Conservation (phyloP, 2,113 vertebrate genomes). For the Polypterus bichir region DNA sequence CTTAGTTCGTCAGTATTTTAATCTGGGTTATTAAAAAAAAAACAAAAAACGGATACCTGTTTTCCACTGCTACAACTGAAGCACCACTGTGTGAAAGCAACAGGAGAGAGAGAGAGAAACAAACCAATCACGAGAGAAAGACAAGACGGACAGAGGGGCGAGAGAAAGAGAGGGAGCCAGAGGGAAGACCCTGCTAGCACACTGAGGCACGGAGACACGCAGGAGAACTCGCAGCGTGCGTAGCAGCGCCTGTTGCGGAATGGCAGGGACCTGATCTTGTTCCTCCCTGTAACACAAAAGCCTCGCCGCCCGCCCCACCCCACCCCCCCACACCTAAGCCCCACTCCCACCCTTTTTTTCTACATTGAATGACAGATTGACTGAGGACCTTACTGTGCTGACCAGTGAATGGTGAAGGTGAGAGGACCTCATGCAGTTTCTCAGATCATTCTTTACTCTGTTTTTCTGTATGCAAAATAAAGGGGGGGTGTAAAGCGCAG, state of each 20-base stretch:
- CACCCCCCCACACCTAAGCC: slow-evolving; percentile 19
- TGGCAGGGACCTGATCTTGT: slow-evolving; percentile 33
- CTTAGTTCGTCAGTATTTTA: slow-evolving; percentile 92
- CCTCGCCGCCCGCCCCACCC: too few relatives aligned
- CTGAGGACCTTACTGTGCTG: slow-evolving; percentile 58
- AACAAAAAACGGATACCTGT: slow-evolving; percentile 95
- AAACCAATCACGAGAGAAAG: slow-evolving; percentile 49
- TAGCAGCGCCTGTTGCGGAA: slow-evolving; percentile 48
- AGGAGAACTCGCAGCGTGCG: slow-evolving; percentile 42
- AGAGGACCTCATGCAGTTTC: slow-evolving; percentile 55
- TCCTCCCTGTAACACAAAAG: slow-evolving; percentile 30
- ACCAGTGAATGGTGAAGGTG: slow-evolving; percentile 35
- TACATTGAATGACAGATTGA: slow-evolving; percentile 37
- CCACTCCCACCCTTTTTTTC: slow-evolving; percentile 33
- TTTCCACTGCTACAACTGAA: slow-evolving; percentile 98
- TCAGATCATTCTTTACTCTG: slow-evolving; percentile 52
- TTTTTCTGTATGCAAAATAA: slow-evolving; percentile 40
- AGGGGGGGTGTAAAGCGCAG: slow-evolving; percentile 29
- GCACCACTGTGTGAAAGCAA: slow-evolving; percentile 90
- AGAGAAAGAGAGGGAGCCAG: slow-evolving; percentile 43
- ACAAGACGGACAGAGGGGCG: slow-evolving; percentile 53
- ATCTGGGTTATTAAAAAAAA: slow-evolving; percentile 91
- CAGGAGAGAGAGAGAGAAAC: slow-evolving; percentile 53
- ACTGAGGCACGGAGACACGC: slow-evolving; percentile 54
- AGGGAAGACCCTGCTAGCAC: slow-evolving; percentile 59